Base-by-base conservation (phyloP, 2,888 invertebrate genomes). In the Aphrophora alni region DNA sequence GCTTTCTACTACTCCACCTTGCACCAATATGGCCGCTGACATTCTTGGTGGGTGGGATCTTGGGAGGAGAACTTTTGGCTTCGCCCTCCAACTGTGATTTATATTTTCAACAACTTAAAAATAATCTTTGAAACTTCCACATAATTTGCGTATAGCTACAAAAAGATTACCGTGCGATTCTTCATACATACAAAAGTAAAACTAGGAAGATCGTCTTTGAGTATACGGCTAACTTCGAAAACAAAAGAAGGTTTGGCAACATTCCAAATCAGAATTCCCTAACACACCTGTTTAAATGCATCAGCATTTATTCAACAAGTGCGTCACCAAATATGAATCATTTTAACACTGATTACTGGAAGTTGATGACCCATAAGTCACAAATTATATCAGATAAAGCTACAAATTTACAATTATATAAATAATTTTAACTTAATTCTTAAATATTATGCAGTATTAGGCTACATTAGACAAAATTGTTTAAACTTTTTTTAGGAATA, bases 1-100 rank as follows among this genome's bases (percentile, higher is more conserved):
- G 81, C 83, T 83, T 83, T 83, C 83, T 80, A 80, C 74, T 75
- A 70, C 81, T 83, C 81, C 81, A 83, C 82, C 83, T 83, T 80
- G 77, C 69, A 74, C 79, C 83, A 82, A 79, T 80, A 83, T 82
- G 82, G 82, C 81, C 59, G 81, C 77, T 59, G 71, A 75, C 76
- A 78, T 44, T 74, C 51, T 51, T 74, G 38, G 80, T 80, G 77
- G 80, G 80, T 77, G 80, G 77, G 68, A 71, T 77, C 59, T 80
- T 73, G 8, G 38, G 26, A 72, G 71, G 21, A 38, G 77, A 38
- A 71, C 17, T 77, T n/a, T 38, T 38, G 59, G 59, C 59, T 59
- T 59, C 59, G 33, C 59, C 59, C 59, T 59, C 59, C 59, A 59
- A 21, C 59, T 59, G 59, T 59, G 59, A 59, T 59, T 21, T 59